Evolutionary conservation across 2,113 vertebrate species (phyloP).

Genomic region (Dascyllus trimaculatus): DNA sequence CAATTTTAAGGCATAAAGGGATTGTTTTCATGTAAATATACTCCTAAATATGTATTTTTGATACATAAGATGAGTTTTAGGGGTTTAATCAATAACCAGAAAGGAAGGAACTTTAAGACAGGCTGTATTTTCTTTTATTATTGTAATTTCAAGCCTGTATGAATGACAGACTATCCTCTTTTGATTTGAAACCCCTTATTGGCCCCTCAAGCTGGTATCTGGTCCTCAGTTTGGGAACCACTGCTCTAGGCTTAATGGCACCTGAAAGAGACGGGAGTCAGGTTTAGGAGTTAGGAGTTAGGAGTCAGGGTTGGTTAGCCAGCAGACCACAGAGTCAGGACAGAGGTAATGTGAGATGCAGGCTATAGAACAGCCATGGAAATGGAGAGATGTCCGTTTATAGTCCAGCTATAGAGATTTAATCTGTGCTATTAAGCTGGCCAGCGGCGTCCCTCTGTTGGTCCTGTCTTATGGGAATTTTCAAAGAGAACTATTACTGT

Average conservation of each 20-base stretch:
- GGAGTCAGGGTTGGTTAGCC: constrained; percentile 65
- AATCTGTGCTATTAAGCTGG: constrained; percentile 72
- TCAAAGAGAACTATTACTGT: constrained; percentile 76
- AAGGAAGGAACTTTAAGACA: too few relatives aligned
- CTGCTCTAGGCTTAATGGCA: constrained; percentile 27
- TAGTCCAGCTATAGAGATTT: constrained; percentile 75
- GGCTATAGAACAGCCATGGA: constrained; percentile 68
- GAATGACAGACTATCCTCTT: constrained; percentile 5
- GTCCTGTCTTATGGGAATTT: constrained; percentile 64
- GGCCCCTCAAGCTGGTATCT: constrained; percentile 13
- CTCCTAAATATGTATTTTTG: too few relatives aligned
- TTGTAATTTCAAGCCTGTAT: too few relatives aligned
- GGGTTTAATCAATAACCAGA: too few relatives aligned
- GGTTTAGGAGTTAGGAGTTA: constrained; percentile 41
- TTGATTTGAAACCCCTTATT: background rate
- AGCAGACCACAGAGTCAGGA: constrained; percentile 62
- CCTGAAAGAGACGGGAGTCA: constrained; percentile 43
- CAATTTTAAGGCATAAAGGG: too few relatives aligned
- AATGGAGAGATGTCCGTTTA: constrained; percentile 64
- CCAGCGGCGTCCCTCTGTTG: constrained; percentile 41
- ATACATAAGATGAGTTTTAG: too few relatives aligned
- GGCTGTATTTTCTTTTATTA: too few relatives aligned
- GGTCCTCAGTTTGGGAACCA: constrained; percentile 25
- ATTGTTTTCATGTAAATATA: too few relatives aligned
- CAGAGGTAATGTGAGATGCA: constrained; percentile 70